phyloP scores from a whole-genome alignment of 2,113 vertebrate species.

The Microcebus griseorufus region DNA sequence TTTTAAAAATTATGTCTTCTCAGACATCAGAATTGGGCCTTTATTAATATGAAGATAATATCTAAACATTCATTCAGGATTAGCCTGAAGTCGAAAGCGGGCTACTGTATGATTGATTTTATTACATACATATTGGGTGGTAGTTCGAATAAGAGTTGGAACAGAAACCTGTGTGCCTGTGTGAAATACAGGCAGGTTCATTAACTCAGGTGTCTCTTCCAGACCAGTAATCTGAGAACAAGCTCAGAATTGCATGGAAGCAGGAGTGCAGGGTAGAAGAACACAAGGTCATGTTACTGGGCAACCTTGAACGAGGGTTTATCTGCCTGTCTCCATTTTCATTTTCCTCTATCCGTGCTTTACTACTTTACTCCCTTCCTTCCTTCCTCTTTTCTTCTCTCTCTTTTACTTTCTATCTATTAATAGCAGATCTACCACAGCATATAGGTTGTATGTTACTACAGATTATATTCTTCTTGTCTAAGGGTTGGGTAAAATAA shows the following conservation, averaged over 20 bases:
- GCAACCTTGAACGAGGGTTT: background rate
- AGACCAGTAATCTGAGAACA: background rate
- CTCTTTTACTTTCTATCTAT: background rate
- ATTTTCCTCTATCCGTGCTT: background rate
- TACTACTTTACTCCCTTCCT: background rate
- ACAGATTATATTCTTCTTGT: background rate
- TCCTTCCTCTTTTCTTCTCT: background rate
- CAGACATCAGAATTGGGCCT: background rate
- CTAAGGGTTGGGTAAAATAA: background rate
- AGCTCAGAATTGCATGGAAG: background rate
- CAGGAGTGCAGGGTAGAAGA: background rate
- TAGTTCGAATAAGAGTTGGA: background rate
- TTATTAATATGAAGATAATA: constrained; percentile 14
- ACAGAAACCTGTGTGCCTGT: background rate
- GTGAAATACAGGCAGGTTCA: background rate
- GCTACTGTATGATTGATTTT: background rate
- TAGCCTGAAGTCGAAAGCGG: background rate
- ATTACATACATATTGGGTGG: background rate
- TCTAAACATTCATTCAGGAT: background rate
- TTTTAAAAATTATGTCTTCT: background rate
- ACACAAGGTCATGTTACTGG: background rate
- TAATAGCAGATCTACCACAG: background rate
- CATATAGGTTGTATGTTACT: background rate
- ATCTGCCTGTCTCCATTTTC: background rate
- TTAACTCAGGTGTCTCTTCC: background rate